Evolutionary conservation across 2,888 invertebrate species (phyloP), one percentile per base, ranked within the genome.

Genomic region (Agonopterix arenella): DNA sequence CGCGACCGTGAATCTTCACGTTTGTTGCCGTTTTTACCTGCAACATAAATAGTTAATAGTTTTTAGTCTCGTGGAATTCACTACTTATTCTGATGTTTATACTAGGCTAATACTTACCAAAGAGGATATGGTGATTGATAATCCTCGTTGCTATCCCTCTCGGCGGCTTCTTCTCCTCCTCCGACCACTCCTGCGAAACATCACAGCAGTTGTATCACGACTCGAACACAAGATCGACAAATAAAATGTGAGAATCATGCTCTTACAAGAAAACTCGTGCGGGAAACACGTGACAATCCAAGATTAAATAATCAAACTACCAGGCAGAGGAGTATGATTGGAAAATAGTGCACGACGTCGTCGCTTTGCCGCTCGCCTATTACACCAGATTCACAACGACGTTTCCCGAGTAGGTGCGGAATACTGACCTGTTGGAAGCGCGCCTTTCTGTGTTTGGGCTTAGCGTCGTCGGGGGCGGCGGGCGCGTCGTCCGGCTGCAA

Each of bases 391-490:
- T n/a, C n/a, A n/a, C 10, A 40, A n/a, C 1, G 10, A 40, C 9
- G 4, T 10, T 2, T 10, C n/a, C n/a, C 10, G 40, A 1, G 54
- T 48, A 48, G 58, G 58, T 36, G n/a, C n/a, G 5, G 2, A 9
- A n/a, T 50, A 63, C 82, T 82, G 78, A 93, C 94, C 91, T 96
- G 95, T 83, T 95, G 95, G 81, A 96, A 95, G 65, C 96, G 93
- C 61, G 95, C 95, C 89, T 95, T 95, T 70, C 96, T 92, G 83
- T 95, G 95, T 82, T 95, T 96, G 71, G 95, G 95, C 84, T 83
- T 85, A 70, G 80, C 62, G 64, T 89, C 88, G 59, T 85, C 84
- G 52, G 66, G 61, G 54, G 92, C 90, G 82, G 80, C 60, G 59
- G 83, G 68, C 68, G 83, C 59, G 62, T 83, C 74, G 59, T 88